Evolutionary conservation across 1,140 invertebrate species (phyloP), one percentile per base, ranked within the genome.

Genomic region (Tribolium madens): DNA sequence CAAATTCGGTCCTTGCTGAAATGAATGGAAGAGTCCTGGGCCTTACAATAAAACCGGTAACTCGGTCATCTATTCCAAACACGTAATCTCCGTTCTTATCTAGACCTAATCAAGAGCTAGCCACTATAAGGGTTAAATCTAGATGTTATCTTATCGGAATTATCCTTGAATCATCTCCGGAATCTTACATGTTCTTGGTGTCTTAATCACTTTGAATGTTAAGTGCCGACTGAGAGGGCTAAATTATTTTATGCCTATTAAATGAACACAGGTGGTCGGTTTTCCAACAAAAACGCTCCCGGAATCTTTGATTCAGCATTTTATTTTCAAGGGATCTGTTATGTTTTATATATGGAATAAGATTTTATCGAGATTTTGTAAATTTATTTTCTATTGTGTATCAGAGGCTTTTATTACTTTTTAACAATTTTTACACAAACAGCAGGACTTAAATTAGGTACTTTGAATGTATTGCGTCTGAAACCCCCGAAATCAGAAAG

Each of bases 81-180:
- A 71, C 68, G 68, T 71, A 71, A 71, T 47, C 68, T 18, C 47
- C 47, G 15, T 50, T 71, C 68, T 71, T 71, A 71, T 71, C 68
- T 71, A 46, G 47, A 71, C 47, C 68, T 71, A 71, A 71, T 71
- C 68, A 71, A 71, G 68, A 71, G 42, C 14, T 15, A 48, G 42
- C 68, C 36, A 71, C 68, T 71, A 71, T 71, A 48, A 48, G 68
- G 68, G 68, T 17, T 71, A 71, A 71, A 71, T 71, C 47, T 50
- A 48, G 68, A 71, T 71, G 47, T 71, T 71, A 71, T 71, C 68
- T 71, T 71, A 71, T 71, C 68, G 47, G 68, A 71, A 50, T 71
- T 71, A 71, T 26, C 68, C 68, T 47, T 71, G 68, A 71, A 71
- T 71, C 68, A 71, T 71, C 68, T 71, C 47, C 47, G 47, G 47